Base-by-base conservation (phyloP, 2,797 vertebrate genomes). In the Luscinia megarhynchos region DNA sequence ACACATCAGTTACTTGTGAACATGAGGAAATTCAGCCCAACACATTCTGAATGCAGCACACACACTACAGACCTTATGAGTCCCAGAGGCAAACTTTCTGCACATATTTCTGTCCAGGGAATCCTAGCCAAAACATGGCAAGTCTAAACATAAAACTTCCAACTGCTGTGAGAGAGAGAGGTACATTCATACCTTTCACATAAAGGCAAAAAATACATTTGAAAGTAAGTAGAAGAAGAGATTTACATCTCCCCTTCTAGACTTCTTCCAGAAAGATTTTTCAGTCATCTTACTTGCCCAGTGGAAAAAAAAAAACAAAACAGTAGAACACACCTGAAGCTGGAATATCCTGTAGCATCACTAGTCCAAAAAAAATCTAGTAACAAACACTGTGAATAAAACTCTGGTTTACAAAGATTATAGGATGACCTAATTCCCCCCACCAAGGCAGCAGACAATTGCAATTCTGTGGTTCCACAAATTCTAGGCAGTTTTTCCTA, bases 171-270 rank as follows among this genome's bases (percentile, higher is more conserved):
- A 82, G 22, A 77, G 40, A 89, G 73, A 95, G 74, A 77, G 40
- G 32, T 73, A 90, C 89, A 89, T 92, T 92, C 74, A 79, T 89
- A 82, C 81, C 43, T 96, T 92, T 84, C 80, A 93, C 77, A 88
- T 86, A 90, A 91, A 80, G 77, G 29, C 15, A 86, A 84, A 68
- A 86, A 64, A 29, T 9, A 61, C 38, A 76, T 67, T 63, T 67
- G 26, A 82, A 93, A 90, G 63, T 17, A 89, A 84, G 21, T 12
- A 45, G 4, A 72, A 45, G 4, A 72, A 59, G 46, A 84, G 36
- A 89, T 90, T 82, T 63, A 89, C 41, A 69, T 48, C n/a, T 72
- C 24, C 17, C 26, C 50, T 82, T 87, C 46, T 32, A 79, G 27
- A 72, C 8, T 58, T 64, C 32, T 53, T 81, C 4, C 32, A 48